These are phyloP conservation scores for Nemapogon koenigi DNA, from an alignment of 2,888 invertebrate species.

Conservation along the genomic window DNA sequence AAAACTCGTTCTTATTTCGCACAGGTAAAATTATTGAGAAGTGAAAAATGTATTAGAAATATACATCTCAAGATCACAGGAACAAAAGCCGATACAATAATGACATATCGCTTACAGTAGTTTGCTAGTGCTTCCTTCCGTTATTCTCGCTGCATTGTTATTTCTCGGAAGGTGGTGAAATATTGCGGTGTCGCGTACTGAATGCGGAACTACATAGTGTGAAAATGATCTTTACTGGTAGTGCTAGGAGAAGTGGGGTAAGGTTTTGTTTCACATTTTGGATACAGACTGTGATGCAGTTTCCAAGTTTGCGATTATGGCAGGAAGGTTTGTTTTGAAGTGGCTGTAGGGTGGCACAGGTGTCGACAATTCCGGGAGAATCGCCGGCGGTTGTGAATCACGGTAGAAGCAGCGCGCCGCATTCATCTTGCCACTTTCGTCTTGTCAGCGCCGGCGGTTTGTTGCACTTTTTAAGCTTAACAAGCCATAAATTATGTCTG, in stretches of 20 bases:
- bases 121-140: conserved; percentile 35
- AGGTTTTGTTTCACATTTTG: conserved; percentile 6
- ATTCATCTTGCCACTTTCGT: conserved; percentile 48
- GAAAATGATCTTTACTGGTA: conserved; percentile 38
- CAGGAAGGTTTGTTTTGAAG: conserved; percentile 21
- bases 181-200: conserved; percentile 40
- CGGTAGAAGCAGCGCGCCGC: conserved; percentile 43
- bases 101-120: conserved; percentile 42
- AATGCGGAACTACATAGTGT: conserved; percentile 28
- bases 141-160: conserved; percentile 45
- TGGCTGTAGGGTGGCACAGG: conserved; percentile 30
- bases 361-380: conserved; percentile 33
- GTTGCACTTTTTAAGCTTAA: conserved; percentile 31
- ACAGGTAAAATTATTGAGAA: too few relatives aligned
- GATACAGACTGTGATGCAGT: conserved; percentile 17
- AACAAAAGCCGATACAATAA: conserved; percentile 39
- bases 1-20: too few relatives aligned
- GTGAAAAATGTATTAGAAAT: too few relatives aligned
- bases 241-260: conserved; percentile 17
- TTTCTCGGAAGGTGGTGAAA: conserved; percentile 53
- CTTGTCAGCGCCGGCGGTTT: conserved; percentile 28
- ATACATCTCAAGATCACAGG: too few relatives aligned
- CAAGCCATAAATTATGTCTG: background rate
- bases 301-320: conserved; percentile 17
- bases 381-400: conserved; percentile 40